These are phyloP conservation scores for Lepas anatifera DNA, from an alignment of 2,888 invertebrate genomes.

Conservation along the genomic window DNA sequence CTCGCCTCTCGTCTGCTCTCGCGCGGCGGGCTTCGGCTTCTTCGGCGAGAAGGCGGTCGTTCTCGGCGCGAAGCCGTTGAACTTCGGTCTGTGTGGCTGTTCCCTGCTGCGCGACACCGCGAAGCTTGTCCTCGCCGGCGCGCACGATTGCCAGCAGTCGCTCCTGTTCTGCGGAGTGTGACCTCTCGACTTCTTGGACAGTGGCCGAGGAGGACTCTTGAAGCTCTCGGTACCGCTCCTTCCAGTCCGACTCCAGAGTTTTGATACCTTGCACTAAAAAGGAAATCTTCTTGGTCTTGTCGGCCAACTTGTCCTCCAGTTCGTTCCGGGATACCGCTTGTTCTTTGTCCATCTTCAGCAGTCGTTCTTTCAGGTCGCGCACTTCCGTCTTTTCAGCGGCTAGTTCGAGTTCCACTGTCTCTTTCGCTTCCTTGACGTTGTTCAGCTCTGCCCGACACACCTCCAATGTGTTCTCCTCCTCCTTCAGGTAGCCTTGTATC, in stretches of 20 bases:
- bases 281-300: neutral
- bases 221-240: neutral
- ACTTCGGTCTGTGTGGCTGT: neutral
- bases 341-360: neutral
- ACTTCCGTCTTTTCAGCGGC: neutral
- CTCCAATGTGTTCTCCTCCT: neutral
- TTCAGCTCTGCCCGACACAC: neutral
- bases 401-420: neutral
- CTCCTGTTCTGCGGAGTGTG: neutral
- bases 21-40: neutral
- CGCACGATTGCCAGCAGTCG: neutral
- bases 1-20: neutral
- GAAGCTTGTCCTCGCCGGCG: neutral
- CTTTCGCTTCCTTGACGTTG: neutral
- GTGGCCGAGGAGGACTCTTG: neutral
- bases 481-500: neutral
- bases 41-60: too few species aligned
- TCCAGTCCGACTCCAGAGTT: neutral
- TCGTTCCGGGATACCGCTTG: neutral
- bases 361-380: neutral
- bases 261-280: neutral
- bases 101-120: neutral
- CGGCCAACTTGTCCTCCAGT: neutral
- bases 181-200: neutral
- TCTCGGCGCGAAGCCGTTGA: neutral